Evolutionary conservation across 2,797 vertebrate species (phyloP), one percentile per base, ranked within the genome.

Genomic region (Cyclura pinguis): DNA sequence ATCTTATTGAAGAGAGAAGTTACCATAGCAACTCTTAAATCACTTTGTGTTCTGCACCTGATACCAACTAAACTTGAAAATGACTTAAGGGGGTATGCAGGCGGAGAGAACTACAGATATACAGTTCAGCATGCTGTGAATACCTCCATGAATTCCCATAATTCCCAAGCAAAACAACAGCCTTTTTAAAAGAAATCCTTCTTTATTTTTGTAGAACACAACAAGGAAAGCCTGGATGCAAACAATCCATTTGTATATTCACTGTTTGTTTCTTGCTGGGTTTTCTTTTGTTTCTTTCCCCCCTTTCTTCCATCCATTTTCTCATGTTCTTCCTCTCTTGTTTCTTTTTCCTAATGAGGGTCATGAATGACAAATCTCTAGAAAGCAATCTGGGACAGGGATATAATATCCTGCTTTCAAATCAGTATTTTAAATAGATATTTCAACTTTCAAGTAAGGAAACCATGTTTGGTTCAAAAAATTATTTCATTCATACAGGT

Each of bases 61-160:
- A 95, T 92, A 91, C 78, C 52, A 92, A 92, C 94, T 86, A 84
- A 89, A 93, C 57, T 92, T 55, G 93, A 42, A 86, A 88, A 96
- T 95, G 86, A 88, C 85, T 88, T 87, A 87, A 93, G 95, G 86
- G 29, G 18, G 29, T 52, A 29, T 9, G 32, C 1, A 35, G 4
- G n/a, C 6, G 80, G 57, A 83, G 38, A 87, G 35, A 27, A 2
- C 6, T n/a, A 42, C 18, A 62, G 4, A 22, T 9, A 76, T 14
- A 4, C 67, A 3, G 18, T 29, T 7, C 2, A 27, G 6, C 9
- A 80, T 22, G 20, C 29, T 14, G 18, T 22, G 72, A 62, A 3
- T 47, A 84, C 64, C 22, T 73, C 32, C 35, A 76, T 72, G 92
- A 92, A 84, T 24, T 76, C 20, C 24, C 89, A 27, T 47, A 9